Conservation (phyloP, 2,797 vertebrate species). For the Halcyon badia region DNA sequence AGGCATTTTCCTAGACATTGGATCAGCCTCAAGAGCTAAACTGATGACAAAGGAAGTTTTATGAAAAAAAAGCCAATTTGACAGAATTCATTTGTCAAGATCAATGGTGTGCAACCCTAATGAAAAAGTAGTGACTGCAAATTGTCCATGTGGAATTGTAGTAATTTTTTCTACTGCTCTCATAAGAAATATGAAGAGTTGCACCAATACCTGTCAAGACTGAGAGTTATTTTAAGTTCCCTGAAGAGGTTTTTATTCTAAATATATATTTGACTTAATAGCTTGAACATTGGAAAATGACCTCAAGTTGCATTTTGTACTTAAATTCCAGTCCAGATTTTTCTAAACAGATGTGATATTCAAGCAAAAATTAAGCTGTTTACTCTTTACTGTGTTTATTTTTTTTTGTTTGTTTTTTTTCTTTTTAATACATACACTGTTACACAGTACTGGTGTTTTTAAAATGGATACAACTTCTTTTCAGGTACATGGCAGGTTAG, state of each 20-base stretch:
- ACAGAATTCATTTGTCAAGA: constrained; percentile 41
- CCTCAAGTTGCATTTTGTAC: background rate
- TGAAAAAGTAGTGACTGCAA: background rate
- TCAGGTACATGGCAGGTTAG: background rate
- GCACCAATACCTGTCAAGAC: background rate
- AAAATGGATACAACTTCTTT: background rate
- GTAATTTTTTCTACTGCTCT: background rate
- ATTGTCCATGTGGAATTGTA: background rate
- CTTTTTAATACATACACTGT: background rate
- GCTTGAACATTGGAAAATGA: background rate
- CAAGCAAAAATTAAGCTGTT: background rate
- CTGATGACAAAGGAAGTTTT: background rate
- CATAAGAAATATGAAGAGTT: background rate
- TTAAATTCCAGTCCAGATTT: background rate
- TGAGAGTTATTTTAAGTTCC: background rate
- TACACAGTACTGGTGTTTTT: background rate
- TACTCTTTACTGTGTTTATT: background rate
- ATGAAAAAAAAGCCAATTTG: constrained; percentile 8
- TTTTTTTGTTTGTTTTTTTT: background rate
- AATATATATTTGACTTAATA: background rate
- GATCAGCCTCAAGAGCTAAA: background rate
- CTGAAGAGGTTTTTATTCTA: background rate
- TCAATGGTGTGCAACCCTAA: background rate
- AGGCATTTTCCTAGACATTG: background rate
- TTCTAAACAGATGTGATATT: background rate